Base-by-base conservation (phyloP, 1,140 invertebrate species). In the Drosophila mojavensis region DNA sequence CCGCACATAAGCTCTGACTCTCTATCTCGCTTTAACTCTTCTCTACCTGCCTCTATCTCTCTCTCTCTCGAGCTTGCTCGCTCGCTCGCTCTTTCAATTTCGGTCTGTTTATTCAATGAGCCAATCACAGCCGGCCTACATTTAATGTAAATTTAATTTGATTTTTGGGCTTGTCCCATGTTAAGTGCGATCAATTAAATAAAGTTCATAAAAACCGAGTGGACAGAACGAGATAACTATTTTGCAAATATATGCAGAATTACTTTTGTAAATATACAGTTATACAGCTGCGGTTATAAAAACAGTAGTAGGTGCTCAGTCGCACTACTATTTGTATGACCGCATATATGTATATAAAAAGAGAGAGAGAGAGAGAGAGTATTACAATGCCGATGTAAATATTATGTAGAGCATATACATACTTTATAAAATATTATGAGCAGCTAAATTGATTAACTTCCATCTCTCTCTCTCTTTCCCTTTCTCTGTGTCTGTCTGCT, bases 161-260 rank as follows among this genome's bases (percentile, higher is more conserved):
- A 78, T 74, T 74, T 65, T 7, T 24, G 60, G 7, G 45, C 48
- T 41, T 81, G 61, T 24, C 51, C 76, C 76, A 71, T 50, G 33
- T 66, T 65, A 67, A 75, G 75, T 65, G 43, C 56, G 60, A 36
- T 45, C 69, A 66, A 64, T 78, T 71, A 62, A 79, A 61, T 51
- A 43, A 47, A 56, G 15, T 58, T 75, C 75, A 63, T 71, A 75
- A 68, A 65, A 50, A 48, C 4, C 39, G 36, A 15, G 67, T 73
- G 73, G 58, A 73, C 39, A 60, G 15, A 41, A 30, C 10, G 30
- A 54, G 17, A 15, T 13, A 41, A 11, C 10, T 39, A 24, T n/a
- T 24, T 24, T 17, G 54, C 17, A 56, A 56, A 13, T 17, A 56
- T 20, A 9, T 26, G 20, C 10, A 56, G 6, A 26, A 54, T 17